Conservation (phyloP, 2,797 vertebrate genomes). For the Hoplostethus atlanticus region DNA sequence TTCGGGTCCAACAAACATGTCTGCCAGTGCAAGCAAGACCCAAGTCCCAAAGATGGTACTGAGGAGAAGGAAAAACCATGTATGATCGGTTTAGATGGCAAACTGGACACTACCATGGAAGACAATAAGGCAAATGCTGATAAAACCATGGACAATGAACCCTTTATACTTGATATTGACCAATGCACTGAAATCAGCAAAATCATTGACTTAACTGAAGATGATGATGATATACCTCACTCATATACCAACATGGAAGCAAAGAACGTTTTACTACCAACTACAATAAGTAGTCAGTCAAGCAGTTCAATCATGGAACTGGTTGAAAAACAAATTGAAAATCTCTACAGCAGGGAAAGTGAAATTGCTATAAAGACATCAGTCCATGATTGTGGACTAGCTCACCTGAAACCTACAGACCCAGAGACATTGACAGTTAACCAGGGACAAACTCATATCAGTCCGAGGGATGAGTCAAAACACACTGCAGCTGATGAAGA, state of each 20-base stretch:
- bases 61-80: background rate
- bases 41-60: background rate
- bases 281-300: background rate
- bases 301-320: background rate
- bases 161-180: background rate
- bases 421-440: background rate
- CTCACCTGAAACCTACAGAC: conserved; percentile 3
- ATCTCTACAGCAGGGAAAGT: background rate
- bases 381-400: conserved; percentile 4
- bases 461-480: background rate
- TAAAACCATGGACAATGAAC: background rate
- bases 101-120: background rate
- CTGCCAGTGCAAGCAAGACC: conserved; percentile 47
- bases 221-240: background rate
- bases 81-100: background rate
- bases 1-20: conserved; percentile 9
- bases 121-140: background rate
- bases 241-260: background rate
- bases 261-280: background rate
- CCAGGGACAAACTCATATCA: background rate
- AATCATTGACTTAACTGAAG: conserved; percentile 18
- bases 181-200: background rate
- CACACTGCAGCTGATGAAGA: background rate
- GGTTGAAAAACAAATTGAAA: conserved; percentile 25
- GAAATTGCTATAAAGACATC: background rate